These are phyloP conservation scores for Glaucomys volans DNA, from an alignment of 2,113 vertebrate species.

Conservation along the genomic window DNA sequence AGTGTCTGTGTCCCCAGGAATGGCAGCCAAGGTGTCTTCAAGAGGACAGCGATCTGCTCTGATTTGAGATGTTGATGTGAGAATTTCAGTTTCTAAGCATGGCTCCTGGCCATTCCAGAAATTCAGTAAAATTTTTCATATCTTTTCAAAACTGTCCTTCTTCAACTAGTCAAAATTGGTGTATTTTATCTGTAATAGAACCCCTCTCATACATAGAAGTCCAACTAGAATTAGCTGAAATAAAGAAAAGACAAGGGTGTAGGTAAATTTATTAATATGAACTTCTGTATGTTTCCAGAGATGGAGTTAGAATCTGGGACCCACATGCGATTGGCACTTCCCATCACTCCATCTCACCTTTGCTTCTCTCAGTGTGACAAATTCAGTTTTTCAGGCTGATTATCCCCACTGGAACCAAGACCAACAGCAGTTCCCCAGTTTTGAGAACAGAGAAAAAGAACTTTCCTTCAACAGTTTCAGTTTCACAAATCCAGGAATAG, in stretches of 20 bases:
- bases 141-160: not conserved
- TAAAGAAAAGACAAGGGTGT: not conserved
- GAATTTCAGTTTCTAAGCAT: not conserved
- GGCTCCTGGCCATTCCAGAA: not conserved
- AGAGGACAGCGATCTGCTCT: not conserved
- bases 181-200: not conserved
- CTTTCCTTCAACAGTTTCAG: not conserved
- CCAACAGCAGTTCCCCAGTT: not conserved
- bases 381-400: not conserved
- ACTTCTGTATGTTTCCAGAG: not conserved
- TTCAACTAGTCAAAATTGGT: not conserved
- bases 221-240: not conserved
- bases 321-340: not conserved
- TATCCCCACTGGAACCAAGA: not conserved
- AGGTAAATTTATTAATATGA: not conserved
- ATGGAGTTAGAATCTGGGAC: not conserved
- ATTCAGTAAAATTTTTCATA: not conserved
- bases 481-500: conserved; percentile 3
- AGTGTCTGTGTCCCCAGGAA: not conserved
- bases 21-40: not conserved
- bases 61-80: not conserved
- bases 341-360: not conserved
- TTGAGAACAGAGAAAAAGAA: not conserved
- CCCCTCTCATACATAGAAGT: not conserved
- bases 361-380: not conserved